A percentile compares a stretch with the other conserved stretches of the same genome.
Evolutionary conservation across 2,113 vertebrate species (phyloP).

Genomic region (Pachypanchax playfairii): DNA sequence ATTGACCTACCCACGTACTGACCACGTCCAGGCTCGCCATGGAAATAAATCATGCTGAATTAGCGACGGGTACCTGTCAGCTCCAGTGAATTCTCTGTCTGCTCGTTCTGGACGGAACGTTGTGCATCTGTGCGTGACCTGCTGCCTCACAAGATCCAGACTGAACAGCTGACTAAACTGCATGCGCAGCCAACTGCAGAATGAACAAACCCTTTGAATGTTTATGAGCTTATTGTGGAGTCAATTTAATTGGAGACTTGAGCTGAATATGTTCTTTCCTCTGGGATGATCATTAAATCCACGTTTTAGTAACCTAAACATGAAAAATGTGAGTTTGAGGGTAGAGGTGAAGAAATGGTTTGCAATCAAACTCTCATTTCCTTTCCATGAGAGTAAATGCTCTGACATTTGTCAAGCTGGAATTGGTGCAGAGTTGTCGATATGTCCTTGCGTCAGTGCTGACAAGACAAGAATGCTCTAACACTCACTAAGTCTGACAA

Average conservation of each 20-base stretch:
- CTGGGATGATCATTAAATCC: background rate
- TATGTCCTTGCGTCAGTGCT: conserved; percentile 45
- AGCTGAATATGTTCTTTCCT: conserved; percentile 12
- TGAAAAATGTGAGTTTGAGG: conserved; percentile 1
- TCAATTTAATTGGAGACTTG: background rate
- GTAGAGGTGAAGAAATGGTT: conserved; percentile 18
- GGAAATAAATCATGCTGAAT: conserved; percentile 74
- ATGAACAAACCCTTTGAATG: conserved; percentile 21
- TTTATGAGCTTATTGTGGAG: background rate
- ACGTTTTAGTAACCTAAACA: conserved; percentile 3
- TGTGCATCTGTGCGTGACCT: conserved; percentile 11
- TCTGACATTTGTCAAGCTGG: conserved; percentile 32
- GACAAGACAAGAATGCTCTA: conserved; percentile 38
- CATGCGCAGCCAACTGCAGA: conserved; percentile 20
- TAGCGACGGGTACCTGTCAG: conserved; percentile 64
- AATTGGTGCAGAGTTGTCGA: conserved; percentile 29
- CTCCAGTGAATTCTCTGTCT: conserved; percentile 43
- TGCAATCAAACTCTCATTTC: conserved; percentile 20
- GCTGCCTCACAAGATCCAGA: conserved; percentile 32
- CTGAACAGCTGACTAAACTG: conserved; percentile 36
- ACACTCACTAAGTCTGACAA: conserved; percentile 30
- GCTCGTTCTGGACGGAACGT: conserved; percentile 30
- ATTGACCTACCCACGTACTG: conserved; percentile 67
- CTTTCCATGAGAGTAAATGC: conserved; percentile 27
- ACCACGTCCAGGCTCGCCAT: conserved; percentile 42